A percentile compares a stretch with the other conserved stretches of the same genome.
Conservation (phyloP, 2,113 vertebrate species). For the Rissa tridactyla region DNA sequence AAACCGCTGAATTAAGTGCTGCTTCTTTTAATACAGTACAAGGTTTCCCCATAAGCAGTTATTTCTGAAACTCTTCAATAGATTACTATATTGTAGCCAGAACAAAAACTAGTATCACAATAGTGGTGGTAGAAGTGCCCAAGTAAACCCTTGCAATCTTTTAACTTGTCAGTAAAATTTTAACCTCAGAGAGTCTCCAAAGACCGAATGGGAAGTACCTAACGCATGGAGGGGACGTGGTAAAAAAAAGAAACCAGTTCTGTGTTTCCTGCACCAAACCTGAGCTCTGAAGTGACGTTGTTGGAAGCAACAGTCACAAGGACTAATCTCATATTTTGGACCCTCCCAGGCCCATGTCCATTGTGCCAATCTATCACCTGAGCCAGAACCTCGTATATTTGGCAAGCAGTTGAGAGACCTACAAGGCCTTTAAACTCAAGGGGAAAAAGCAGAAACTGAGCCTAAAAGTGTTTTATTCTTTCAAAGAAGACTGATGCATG, state of each 20-base stretch:
- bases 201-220: not conserved
- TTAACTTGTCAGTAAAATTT: not conserved
- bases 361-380: not conserved
- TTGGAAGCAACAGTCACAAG: not conserved
- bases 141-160: not conserved
- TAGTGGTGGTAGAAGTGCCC: not conserved
- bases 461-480: not conserved
- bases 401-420: not conserved
- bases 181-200: not conserved
- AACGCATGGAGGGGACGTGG: not conserved
- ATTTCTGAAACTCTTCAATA: not conserved
- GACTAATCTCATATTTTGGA: not conserved
- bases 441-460: not conserved
- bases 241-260: not conserved
- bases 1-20: not conserved
- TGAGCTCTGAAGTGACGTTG: not conserved
- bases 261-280: not conserved
- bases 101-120: not conserved
- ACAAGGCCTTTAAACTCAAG: not conserved
- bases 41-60: not conserved
- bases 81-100: not conserved
- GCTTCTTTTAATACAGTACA: not conserved
- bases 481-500: not conserved
- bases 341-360: not conserved
- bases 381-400: not conserved